Percentiles rank a stretch among this genome's conserved stretches.
Evolutionary conservation across 1,140 invertebrate genomes (phyloP).

Genomic region (Diabrotica virgifera): DNA sequence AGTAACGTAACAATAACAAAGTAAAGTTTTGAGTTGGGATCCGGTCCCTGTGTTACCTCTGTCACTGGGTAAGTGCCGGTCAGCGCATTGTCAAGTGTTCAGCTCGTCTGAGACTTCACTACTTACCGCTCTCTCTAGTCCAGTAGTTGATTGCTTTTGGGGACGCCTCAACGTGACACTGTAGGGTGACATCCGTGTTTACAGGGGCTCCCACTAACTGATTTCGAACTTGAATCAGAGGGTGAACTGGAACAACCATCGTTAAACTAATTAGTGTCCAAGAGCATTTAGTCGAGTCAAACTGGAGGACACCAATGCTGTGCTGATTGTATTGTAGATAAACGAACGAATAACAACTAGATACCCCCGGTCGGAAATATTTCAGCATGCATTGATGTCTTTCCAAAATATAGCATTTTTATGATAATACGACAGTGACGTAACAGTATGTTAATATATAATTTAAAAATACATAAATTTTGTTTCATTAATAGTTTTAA

Average conservation of each 20-base stretch:
- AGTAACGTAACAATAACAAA: background rate
- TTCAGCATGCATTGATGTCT: too few relatives aligned
- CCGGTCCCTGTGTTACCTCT: background rate
- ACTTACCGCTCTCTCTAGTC: constrained; percentile 77
- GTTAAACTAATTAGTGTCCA: constrained; percentile 22
- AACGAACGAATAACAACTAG: too few relatives aligned
- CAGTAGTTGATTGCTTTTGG: constrained; percentile 86
- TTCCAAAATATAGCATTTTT: too few relatives aligned
- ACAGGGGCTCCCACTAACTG: constrained; percentile 79
- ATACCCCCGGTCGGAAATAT: too few relatives aligned
- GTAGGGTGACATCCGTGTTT: constrained; percentile 75
- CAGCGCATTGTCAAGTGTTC: constrained; percentile 13
- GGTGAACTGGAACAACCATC: constrained; percentile 66
- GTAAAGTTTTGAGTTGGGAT: background rate
- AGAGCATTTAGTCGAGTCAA: constrained; percentile 13
- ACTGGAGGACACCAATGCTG: constrained; percentile 4
- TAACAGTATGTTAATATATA: too few relatives aligned
- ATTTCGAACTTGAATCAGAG: constrained; percentile 79
- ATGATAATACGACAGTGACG: too few relatives aligned
- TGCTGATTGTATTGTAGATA: background rate
- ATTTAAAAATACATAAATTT: too few relatives aligned
- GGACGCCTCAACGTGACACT: constrained; percentile 82
- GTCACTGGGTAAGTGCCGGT: constrained; percentile 14
- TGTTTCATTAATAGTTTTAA: too few relatives aligned
- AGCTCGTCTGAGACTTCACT: constrained; percentile 6